Conservation (phyloP, 1,140 invertebrate species). For the Trypoxylus dichotomus region DNA sequence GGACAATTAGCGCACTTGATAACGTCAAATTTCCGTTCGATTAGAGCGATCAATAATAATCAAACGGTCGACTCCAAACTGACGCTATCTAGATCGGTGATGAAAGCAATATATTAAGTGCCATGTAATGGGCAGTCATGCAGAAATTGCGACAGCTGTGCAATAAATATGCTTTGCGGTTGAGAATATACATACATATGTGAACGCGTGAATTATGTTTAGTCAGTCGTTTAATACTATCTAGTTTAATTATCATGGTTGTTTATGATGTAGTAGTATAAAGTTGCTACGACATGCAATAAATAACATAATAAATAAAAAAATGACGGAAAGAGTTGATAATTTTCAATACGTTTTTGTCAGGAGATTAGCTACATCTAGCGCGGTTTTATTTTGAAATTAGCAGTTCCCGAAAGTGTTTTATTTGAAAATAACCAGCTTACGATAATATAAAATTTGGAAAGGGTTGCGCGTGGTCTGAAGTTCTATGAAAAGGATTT, state of each 20-base stretch:
- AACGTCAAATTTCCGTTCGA: too few species aligned
- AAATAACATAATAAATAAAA: background rate
- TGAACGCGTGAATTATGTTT: background rate
- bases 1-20: too few species aligned
- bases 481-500: too few species aligned
- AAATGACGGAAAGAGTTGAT: background rate
- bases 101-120: background rate
- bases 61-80: background rate
- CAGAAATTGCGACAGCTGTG: background rate
- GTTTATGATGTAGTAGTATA: background rate
- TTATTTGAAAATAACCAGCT: too few species aligned
- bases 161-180: background rate
- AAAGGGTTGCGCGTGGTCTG: too few species aligned
- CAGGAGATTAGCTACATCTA: too few species aligned
- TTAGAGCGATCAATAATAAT: too few species aligned
- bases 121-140: background rate
- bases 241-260: background rate
- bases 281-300: background rate
- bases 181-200: background rate
- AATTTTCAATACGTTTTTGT: too few species aligned
- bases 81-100: background rate
- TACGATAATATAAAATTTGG: too few species aligned
- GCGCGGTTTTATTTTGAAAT: too few species aligned
- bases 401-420: too few species aligned
- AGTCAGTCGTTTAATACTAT: background rate